These are phyloP conservation scores for Chrysomela aeneicollis DNA, from an alignment of 2,888 invertebrate species.

Conservation along the genomic window DNA sequence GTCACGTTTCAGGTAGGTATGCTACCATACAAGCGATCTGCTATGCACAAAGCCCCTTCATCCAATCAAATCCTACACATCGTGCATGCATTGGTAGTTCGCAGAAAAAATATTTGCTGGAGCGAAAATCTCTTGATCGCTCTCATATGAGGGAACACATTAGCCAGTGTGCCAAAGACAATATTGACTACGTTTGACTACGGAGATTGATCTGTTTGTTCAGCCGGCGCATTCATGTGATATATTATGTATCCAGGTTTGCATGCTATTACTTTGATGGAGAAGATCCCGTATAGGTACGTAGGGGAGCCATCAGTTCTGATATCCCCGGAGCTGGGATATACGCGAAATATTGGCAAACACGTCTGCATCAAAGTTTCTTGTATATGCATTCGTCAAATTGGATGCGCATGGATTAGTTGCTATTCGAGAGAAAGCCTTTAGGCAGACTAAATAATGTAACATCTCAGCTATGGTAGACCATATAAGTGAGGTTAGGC, in stretches of 20 bases:
- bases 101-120: no score
- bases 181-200: not conserved
- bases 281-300: not conserved
- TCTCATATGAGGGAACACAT: not conserved
- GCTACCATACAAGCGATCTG: no score
- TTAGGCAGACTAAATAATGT: no score
- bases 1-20: no score
- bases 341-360: not conserved
- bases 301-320: not conserved
- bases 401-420: no score
- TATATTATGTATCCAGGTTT: not conserved
- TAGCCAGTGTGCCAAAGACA: not conserved
- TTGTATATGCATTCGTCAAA: no score
- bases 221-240: not conserved
- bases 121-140: not conserved
- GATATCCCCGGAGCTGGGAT: not conserved
- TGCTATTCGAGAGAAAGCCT: no score
- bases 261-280: conserved; percentile 1
- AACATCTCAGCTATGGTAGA: no score
- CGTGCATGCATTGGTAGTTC: no score
- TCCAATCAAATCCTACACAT: no score
- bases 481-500: no score
- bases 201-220: not conserved
- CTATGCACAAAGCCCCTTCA: no score
- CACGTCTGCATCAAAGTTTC: not conserved